phyloP scores from a whole-genome alignment of 2,797 vertebrate genomes.

The Channa striata region DNA sequence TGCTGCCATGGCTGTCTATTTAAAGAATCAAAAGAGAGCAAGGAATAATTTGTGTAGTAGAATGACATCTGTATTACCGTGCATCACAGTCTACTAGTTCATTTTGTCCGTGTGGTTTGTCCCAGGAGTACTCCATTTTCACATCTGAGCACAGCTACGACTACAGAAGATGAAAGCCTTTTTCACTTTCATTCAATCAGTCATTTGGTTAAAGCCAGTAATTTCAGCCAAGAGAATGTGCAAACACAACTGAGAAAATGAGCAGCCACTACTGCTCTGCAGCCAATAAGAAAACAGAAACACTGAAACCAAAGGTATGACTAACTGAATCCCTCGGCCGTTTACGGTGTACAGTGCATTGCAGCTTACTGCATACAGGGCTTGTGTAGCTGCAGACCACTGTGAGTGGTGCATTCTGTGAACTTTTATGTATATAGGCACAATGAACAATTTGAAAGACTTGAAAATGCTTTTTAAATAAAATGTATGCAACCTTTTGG shows the following conservation, averaged over 20 bases:
- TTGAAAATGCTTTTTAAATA: no score
- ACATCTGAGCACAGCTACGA: conserved; percentile 56
- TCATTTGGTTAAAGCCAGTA: conserved; percentile 41
- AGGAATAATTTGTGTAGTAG: conserved; percentile 13
- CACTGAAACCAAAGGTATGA: conserved; percentile 36
- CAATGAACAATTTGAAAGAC: no score
- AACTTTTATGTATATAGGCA: no score
- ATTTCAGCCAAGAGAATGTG: conserved; percentile 65
- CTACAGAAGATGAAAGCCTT: conserved; percentile 60
- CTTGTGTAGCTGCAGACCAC: background rate
- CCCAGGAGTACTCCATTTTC: conserved; percentile 58
- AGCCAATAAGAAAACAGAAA: conserved; percentile 33
- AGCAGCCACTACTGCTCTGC: conserved; percentile 48
- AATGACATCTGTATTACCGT: conserved; percentile 19
- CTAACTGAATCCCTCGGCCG: conserved; percentile 20
- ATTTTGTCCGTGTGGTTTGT: conserved; percentile 56
- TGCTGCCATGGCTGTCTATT: conserved; percentile 26
- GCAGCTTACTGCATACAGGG: conserved; percentile 10
- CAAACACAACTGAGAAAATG: conserved; percentile 67
- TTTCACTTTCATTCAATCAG: conserved; percentile 61
- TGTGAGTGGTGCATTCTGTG: no score
- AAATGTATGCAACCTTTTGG: conserved; percentile 52
- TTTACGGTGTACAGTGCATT: conserved; percentile 25
- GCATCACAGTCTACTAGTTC: conserved; percentile 41
- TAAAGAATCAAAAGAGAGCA: conserved; percentile 29